These are phyloP conservation scores for Uropsilus gracilis DNA, from an alignment of 2,113 vertebrate species.

Conservation along the genomic window DNA sequence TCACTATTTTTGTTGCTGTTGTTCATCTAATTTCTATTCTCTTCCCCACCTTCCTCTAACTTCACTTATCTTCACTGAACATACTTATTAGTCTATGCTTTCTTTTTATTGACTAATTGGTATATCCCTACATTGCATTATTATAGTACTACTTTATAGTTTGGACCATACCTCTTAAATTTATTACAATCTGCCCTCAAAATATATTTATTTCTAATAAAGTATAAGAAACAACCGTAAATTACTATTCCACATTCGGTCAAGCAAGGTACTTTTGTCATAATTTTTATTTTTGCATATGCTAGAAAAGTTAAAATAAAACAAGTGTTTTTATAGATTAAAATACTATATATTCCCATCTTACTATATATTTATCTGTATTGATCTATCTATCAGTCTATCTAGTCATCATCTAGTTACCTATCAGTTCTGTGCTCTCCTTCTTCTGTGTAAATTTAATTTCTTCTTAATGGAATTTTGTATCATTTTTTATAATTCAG, in stretches of 20 bases:
- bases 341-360: background rate
- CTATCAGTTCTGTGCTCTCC: background rate
- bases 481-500: background rate
- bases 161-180: background rate
- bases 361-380: no score
- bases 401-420: background rate
- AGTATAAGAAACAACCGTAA: background rate
- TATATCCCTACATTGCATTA: background rate
- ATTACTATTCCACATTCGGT: background rate
- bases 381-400: background rate
- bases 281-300: background rate
- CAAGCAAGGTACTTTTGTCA: background rate
- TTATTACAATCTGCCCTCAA: background rate
- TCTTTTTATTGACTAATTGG: background rate
- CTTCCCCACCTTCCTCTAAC: no score
- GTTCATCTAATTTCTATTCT: background rate
- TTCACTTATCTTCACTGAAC: background rate
- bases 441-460: background rate
- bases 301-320: background rate
- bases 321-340: background rate
- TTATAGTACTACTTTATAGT: background rate
- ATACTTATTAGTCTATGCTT: background rate
- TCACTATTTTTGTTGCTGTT: background rate
- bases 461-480: background rate
- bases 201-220: no score